Percentiles rank a stretch among this genome's conserved stretches.
Evolutionary conservation across 2,113 vertebrate species (phyloP).

Genomic region (Eptatretus burgeri): DNA sequence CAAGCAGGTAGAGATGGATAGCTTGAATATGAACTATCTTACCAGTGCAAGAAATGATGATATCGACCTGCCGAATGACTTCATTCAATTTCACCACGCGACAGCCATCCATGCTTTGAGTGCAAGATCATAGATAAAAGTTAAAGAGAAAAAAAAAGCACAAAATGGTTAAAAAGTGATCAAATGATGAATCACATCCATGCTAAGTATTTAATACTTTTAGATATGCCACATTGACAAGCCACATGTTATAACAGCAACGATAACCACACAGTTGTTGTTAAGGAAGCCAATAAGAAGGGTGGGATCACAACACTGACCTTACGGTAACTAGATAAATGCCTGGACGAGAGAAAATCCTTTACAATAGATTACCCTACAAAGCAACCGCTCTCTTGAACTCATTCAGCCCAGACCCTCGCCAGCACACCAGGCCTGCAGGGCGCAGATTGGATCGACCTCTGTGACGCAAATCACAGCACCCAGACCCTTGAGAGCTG

Average conservation of each 20-base stretch:
- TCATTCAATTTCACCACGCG: conserved; percentile 79
- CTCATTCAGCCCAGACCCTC: too few species aligned
- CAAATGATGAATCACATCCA: not conserved
- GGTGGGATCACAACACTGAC: too few species aligned
- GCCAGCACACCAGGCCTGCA: conserved; percentile 59
- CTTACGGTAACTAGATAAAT: too few species aligned
- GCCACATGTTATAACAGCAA: not conserved
- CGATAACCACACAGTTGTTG: not conserved
- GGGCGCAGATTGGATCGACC: conserved; percentile 87
- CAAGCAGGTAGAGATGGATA: not conserved
- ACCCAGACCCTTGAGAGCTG: conserved; percentile 85
- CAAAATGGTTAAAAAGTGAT: not conserved
- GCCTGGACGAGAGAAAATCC: too few species aligned
- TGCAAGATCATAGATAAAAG: conserved; percentile 6
- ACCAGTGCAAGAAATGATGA: conserved; percentile 97
- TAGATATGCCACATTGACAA: not conserved
- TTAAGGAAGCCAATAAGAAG: too few species aligned
- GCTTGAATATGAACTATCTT: not conserved
- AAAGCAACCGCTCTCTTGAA: too few species aligned
- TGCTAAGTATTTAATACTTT: not conserved
- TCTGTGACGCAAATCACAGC: conserved; percentile 90
- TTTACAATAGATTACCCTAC: too few species aligned
- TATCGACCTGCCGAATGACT: conserved; percentile 84
- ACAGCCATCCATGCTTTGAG: conserved; percentile 80
- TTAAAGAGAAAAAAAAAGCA: not conserved